A percentile compares a stretch with the other conserved stretches of the same genome.
phyloP scores from a whole-genome alignment of 2,113 vertebrate genomes.

The Marcusenius ussheri region DNA sequence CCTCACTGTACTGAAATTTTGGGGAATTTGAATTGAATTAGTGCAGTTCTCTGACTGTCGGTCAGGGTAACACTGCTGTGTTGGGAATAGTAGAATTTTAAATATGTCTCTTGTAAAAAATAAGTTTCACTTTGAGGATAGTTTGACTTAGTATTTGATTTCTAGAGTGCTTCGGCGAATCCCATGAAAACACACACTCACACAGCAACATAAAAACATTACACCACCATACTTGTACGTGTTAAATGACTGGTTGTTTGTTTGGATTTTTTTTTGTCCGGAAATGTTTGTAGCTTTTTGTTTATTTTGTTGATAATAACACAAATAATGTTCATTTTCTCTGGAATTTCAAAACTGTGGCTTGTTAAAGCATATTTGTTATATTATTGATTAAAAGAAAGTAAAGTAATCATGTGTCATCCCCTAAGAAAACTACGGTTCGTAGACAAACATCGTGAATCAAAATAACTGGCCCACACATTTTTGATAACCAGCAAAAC shows the following conservation, averaged over 20 bases:
- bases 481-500: neutral
- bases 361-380: neutral
- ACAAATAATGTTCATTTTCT: constrained; percentile 8
- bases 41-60: neutral
- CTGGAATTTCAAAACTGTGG: constrained; percentile 3
- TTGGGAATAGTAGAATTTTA: neutral
- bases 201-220: neutral
- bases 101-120: neutral
- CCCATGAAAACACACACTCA: neutral
- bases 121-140: neutral
- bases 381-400: constrained; percentile 10
- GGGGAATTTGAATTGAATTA: neutral
- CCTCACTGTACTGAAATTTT: neutral
- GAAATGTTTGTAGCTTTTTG: constrained; percentile 5
- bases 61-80: neutral
- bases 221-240: neutral
- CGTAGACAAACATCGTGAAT: neutral
- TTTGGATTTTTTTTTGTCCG: neutral
- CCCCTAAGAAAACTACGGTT: neutral
- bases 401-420: neutral
- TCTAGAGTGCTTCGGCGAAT: neutral
- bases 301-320: neutral
- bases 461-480: neutral
- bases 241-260: neutral
- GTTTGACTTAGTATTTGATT: neutral